Percentiles rank a stretch among this genome's conserved stretches.
These are phyloP conservation scores for Chondrilla cf. caribensis DNA, from an alignment of 37 sponge, comb jelly and placozoan genomes.

Conservation along the genomic window DNA sequence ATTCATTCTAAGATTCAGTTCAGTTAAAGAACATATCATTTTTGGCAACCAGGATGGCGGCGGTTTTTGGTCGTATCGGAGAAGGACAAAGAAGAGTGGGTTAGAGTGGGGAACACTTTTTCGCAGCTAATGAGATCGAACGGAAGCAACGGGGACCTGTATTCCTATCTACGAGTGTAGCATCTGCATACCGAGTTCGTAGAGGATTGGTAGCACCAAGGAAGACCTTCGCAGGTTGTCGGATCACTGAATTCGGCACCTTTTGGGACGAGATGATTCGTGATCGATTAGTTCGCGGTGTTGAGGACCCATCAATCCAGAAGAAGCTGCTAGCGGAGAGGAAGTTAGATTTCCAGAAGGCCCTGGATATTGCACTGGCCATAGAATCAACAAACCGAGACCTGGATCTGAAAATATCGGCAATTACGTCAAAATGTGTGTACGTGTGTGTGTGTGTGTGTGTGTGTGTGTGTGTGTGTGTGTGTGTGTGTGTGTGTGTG, in stretches of 20 bases:
- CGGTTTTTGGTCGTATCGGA: slow-evolving; percentile 5
- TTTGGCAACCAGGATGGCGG: not conserved
- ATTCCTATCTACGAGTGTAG: slow-evolving; percentile 8
- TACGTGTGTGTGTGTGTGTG: too few species aligned
- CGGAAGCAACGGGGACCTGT: not conserved
- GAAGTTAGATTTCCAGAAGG: not conserved
- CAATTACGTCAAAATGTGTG: too few species aligned
- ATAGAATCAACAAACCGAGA: too few species aligned
- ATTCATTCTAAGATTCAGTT: too few species aligned
- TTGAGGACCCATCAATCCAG: not conserved
- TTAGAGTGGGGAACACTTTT: slow-evolving; percentile 16
- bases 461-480: too few species aligned
- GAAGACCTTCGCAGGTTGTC: slow-evolving; percentile 1
- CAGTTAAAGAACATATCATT: too few species aligned
- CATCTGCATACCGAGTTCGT: not conserved
- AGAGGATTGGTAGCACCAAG: slow-evolving; percentile 18
- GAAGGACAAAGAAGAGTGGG: not conserved
- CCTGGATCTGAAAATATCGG: too few species aligned
- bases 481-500: too few species aligned
- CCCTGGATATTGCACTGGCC: not conserved
- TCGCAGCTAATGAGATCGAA: slow-evolving; percentile 21
- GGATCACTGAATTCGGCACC: not conserved
- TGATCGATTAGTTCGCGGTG: not conserved
- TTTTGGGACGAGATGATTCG: not conserved
- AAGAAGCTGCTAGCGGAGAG: not conserved